These are phyloP conservation scores for Druceiella hillmani DNA, from an alignment of 2,888 invertebrate species.

Conservation along the genomic window DNA sequence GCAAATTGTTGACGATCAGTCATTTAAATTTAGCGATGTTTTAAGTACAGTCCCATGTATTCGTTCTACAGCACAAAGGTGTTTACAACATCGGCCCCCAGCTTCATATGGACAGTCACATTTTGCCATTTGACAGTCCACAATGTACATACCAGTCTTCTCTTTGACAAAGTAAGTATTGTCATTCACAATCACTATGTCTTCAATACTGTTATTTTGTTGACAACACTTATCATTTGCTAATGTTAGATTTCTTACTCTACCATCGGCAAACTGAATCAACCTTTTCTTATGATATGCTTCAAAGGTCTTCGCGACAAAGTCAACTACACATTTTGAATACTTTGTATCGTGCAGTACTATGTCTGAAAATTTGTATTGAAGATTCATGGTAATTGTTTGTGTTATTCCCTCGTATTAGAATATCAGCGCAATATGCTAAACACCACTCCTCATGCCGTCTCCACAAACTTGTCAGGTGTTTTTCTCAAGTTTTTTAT, in stretches of 20 bases:
- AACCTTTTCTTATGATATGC: conserved; percentile 1
- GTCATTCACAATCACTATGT: no score
- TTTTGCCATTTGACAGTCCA: no score
- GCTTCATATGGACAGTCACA: not conserved
- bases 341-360: not conserved
- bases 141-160: not conserved
- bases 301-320: no score
- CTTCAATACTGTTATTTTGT: not conserved
- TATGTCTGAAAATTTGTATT: conserved; percentile 11
- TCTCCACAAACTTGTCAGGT: conserved; percentile 10
- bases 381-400: conserved; percentile 11
- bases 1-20: conserved; percentile 13
- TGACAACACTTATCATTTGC: not conserved
- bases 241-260: not conserved
- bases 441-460: conserved; percentile 14
- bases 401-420: conserved; percentile 14
- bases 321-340: not conserved
- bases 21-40: conserved; percentile 12
- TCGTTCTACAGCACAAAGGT: conserved; percentile 13
- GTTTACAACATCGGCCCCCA: conserved; percentile 13
- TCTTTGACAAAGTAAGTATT: not conserved
- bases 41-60: conserved; percentile 12
- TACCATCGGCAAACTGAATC: not conserved
- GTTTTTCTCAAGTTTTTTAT: no score
- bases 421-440: conserved; percentile 12